phyloP scores from a whole-genome alignment of 1,140 invertebrate species.

The Liolophura sinensis region DNA sequence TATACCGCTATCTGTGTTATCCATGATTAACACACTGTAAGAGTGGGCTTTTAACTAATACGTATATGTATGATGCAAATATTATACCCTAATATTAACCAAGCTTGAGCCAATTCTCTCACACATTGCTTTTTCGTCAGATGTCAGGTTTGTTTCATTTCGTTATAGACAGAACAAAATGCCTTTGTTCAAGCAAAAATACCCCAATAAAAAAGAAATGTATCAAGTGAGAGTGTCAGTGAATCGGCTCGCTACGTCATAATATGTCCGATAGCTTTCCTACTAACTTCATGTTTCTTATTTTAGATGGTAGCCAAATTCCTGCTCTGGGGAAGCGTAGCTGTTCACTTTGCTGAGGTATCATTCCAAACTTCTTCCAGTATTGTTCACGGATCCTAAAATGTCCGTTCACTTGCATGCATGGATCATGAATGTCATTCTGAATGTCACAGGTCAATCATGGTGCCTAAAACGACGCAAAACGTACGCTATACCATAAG shows the following conservation, averaged over 20 bases:
- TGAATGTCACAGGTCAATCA: constrained; percentile 6
- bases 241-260: background rate
- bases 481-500: background rate
- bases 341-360: constrained; percentile 30
- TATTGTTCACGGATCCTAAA: too few relatives aligned
- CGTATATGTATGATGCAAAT: background rate
- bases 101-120: too few relatives aligned
- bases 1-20: constrained; percentile 20
- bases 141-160: too few relatives aligned
- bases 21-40: background rate
- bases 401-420: too few relatives aligned
- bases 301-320: constrained; percentile 24
- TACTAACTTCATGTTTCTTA: background rate
- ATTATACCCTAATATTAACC: too few relatives aligned
- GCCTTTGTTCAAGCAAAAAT: too few relatives aligned
- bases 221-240: too few relatives aligned
- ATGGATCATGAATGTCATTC: too few relatives aligned
- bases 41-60: background rate
- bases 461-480: background rate
- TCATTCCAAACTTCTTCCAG: background rate
- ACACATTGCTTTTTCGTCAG: too few relatives aligned
- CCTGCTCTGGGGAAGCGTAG: constrained; percentile 31
- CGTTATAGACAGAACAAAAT: too few relatives aligned
- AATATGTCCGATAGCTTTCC: background rate
- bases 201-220: too few relatives aligned